Base-by-base conservation (phyloP, 1,140 invertebrate genomes). In the Nixonia krombeini region DNA sequence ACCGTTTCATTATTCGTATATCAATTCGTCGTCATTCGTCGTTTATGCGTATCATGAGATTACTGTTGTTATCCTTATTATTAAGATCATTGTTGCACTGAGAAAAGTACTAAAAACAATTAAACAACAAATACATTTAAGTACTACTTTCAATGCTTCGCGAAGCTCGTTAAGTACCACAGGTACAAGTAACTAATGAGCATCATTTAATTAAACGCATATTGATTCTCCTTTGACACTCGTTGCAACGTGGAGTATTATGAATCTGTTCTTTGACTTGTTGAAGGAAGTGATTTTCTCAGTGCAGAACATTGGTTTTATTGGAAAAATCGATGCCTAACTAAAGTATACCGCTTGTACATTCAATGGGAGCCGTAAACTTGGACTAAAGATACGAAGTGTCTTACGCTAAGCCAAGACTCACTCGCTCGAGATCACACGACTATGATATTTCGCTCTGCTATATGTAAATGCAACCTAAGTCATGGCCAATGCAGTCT, bases 401-500 rank as follows among this genome's bases (percentile, higher is more conserved):
- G 64, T 47, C 45, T 51, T 69, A 45, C 45, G 59, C 46, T 46
- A 68, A 68, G 65, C 56, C n/a, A n/a, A n/a, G n/a, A n/a, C n/a
- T n/a, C n/a, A n/a, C n/a, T n/a, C n/a, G n/a, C n/a, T 52, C 41
- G 58, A 58, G 65, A 62, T 63, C 63, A 61, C 35, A 49, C 47
- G 57, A 61, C 46, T 67, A 56, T 51, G 51, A 67, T 61, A 67
- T 57, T 67, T 21, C 6, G n/a, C 21, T 21, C 21, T 3, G 21
- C 21, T 6, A 2, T 21, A 6, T 21, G n/a, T 21, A 21, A 21
- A 21, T 21, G 21, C 21, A 21, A 13, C 33, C 33, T 38, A 42
- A 47, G 58, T 69, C 66, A 64, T 63, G 59, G 66, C 56, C 53
- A 49, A 56, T 64, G 38, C 59, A 59, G 59, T 70, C 59, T 63